Evolutionary conservation across 2,113 vertebrate species (phyloP), one percentile per base, ranked within the genome.

Genomic region (Psophia crepitans): DNA sequence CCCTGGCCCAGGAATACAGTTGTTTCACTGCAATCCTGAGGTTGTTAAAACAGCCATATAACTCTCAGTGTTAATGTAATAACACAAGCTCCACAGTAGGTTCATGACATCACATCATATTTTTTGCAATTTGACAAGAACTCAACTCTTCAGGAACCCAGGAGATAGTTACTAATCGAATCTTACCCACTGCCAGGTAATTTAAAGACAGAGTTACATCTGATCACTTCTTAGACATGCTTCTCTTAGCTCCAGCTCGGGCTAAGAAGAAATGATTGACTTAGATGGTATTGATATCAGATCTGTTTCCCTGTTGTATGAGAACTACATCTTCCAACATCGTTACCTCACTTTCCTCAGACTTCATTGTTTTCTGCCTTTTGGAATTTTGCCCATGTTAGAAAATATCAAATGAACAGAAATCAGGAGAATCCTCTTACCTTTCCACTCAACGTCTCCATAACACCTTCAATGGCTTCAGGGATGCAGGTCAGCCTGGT

Each of bases 301-400:
- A 54, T 82, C 23, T 63, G 11, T 70, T 11, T 16, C 48, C 26
- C 56, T 66, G 35, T 9, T 71, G 21, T 32, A 37, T 49, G 54
- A 85, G n/a, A 87, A 23, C 2, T 0, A 0, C 15, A 14, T 78
- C 37, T 70, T 70, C 26, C 53, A 46, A n/a, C 9, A n/a, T n/a
- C 0, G 4, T 20, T 51, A 54, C n/a, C 4, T 78, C 74, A 70
- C n/a, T 13, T 63, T 84, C 46, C 32, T 85, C 78, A 35, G 44
- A 53, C 27, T 8, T n/a, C 3, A 19, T 63, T 75, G 5, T 43
- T 84, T 71, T 30, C 41, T 16, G 57, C 7, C 14, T 66, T 56
- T 66, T 66, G 46, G 46, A 79, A 63, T 71, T 85, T 58, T 82
- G 33, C 37, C 32, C 26, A 63, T 23, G 18, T 68, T 76, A 73